Evolutionary conservation across 2,888 invertebrate genomes (phyloP), one percentile per base, ranked within the genome.

Genomic region (Diarsia rubi): DNA sequence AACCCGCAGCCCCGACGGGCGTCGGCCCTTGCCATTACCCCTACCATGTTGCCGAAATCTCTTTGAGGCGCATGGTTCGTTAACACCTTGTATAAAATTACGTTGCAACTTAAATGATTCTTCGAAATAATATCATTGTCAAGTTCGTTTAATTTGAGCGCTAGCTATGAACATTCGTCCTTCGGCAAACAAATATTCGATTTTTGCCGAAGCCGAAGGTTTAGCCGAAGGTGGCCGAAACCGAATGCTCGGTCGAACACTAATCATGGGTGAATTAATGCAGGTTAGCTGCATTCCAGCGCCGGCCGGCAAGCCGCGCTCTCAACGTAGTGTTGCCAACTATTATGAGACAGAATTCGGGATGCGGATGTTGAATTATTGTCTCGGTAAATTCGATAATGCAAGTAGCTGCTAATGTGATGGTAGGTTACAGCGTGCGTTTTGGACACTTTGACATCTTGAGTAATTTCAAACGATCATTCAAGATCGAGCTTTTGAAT

Each of bases 281-380:
- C 90, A 86, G 91, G 89, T 88, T 73, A 88, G 82, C 92, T 85
- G 89, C 93, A 92, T 93, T 91, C 93, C 91, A 70, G 47, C 27
- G 86, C 62, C 90, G 90, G 92, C 81, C 92, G 86, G 87, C 87
- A 76, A 79, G 86, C 86, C 76, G 83, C 70, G 70, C 78, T 73
- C 79, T 63, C 79, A 44, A 9, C 42, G 60, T 78, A 69, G 73
- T 75, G 65, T 79, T 82, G 82, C 88, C 82, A 86, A 81, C 69
- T 80, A 37, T 72, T 73, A 75, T 59, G 67, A 74, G n/a, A 69
- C 63, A 67, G 69, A 77, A 79, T 81, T 83, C 42, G 80, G 83
- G 74, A 81, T 68, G 70, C 78, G 77, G 75, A 79, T 79, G 54
- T 64, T 9, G 37, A 68, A 69, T 73, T 63, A 69, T 73, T 63